A percentile compares a stretch with the other conserved stretches of the same genome.
Evolutionary conservation across 2,797 vertebrate species (phyloP).

Genomic region (Gallinago nigripennis): DNA sequence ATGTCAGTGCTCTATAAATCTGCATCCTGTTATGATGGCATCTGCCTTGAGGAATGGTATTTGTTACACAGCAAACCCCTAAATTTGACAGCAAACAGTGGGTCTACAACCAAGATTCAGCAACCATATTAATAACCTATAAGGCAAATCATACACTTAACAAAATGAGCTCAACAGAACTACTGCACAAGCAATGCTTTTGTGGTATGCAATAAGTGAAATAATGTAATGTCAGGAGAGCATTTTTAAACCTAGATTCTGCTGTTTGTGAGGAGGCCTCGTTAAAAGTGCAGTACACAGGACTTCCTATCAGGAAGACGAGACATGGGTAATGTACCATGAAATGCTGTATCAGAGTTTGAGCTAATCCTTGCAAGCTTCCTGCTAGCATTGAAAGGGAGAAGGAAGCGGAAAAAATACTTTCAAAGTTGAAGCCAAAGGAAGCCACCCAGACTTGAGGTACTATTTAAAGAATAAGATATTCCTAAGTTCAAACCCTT

Average conservation of each 20-base stretch:
- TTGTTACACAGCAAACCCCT: neutral
- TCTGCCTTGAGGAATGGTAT: neutral
- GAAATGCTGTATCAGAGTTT: neutral
- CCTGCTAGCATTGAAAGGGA: conserved; percentile 8
- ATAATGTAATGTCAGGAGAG: neutral
- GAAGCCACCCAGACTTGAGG: neutral
- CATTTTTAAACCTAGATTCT: neutral
- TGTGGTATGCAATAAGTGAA: neutral
- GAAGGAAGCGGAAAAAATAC: neutral
- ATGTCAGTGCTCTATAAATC: neutral
- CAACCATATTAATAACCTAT: neutral
- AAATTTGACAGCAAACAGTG: neutral
- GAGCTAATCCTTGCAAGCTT: conserved; percentile 12
- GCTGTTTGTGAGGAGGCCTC: neutral
- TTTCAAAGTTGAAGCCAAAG: neutral
- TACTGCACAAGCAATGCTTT: neutral
- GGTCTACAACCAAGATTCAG: neutral
- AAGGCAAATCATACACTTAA: neutral
- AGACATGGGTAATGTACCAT: neutral
- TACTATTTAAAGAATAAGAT: neutral
- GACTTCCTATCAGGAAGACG: conserved; percentile 20
- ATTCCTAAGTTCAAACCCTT: neutral
- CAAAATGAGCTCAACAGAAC: neutral
- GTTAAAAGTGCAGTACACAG: neutral
- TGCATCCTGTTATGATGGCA: neutral